Percentiles rank a stretch among this genome's conserved stretches.
These are phyloP conservation scores for Xerus inauris DNA, from an alignment of 2,113 vertebrate genomes.

Conservation along the genomic window DNA sequence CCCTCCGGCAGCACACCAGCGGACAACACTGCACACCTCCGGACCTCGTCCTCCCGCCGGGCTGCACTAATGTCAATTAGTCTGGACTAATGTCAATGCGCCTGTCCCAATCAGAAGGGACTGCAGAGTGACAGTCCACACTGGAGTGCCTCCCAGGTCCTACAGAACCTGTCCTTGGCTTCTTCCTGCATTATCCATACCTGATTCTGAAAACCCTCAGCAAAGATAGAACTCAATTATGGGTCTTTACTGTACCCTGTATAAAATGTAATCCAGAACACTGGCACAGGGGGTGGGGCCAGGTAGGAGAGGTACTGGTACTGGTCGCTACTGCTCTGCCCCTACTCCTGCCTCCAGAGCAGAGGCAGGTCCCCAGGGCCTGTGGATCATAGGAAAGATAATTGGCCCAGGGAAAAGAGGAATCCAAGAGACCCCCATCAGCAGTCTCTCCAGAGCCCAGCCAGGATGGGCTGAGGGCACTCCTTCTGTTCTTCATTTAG, in stretches of 20 bases:
- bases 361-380: neutral
- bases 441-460: neutral
- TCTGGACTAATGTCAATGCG: neutral
- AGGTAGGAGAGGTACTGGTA: fast-evolving
- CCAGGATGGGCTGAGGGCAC: fast-evolving
- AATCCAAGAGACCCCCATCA: fast-evolving
- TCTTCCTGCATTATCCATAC: neutral
- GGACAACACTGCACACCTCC: fast-evolving
- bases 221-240: fast-evolving
- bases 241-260: neutral
- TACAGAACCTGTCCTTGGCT: neutral
- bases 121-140: neutral
- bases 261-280: neutral
- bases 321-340: fast-evolving
- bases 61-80: no score
- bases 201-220: neutral
- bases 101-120: neutral
- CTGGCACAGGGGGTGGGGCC: no score
- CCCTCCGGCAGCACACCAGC: neutral
- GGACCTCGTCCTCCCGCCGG: neutral
- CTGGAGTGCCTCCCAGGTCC: neutral
- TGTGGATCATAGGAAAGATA: neutral
- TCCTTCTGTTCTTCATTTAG: neutral
- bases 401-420: neutral
- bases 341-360: neutral